phyloP scores from a whole-genome alignment of 2,797 vertebrate genomes.

The Hypotaenidia okinawae region DNA sequence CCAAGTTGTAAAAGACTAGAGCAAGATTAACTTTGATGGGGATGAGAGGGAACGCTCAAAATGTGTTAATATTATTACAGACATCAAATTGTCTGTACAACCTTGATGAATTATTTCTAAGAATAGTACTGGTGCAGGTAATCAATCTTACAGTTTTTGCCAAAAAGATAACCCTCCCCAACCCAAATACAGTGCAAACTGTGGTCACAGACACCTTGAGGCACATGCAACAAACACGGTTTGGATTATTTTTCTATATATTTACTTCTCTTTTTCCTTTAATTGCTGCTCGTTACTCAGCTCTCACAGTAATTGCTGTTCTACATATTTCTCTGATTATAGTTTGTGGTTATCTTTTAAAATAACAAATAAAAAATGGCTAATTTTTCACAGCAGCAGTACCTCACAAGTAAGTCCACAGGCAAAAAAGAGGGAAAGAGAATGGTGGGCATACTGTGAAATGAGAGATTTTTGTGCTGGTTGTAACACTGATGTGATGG shows the following conservation, averaged over 20 bases:
- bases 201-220: not conserved
- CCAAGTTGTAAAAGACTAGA: not conserved
- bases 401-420: not conserved
- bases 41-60: not conserved
- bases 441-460: not conserved
- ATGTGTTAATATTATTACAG: conserved; percentile 33
- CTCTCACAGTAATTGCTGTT: not conserved
- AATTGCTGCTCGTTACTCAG: not conserved
- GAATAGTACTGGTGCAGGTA: conserved; percentile 33
- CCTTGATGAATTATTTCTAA: conserved; percentile 70
- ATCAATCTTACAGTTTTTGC: conserved; percentile 57
- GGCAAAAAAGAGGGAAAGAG: not conserved
- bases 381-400: not conserved
- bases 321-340: not conserved
- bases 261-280: not conserved
- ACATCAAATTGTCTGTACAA: conserved; percentile 30
- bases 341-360: not conserved
- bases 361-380: not conserved
- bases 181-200: not conserved
- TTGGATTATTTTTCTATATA: not conserved
- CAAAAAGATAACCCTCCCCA: conserved; percentile 38
- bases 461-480: not conserved
- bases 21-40: not conserved
- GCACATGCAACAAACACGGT: not conserved
- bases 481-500: not conserved